Evolutionary conservation across 2,797 vertebrate species (phyloP).

Genomic region (Cuniculus paca): DNA sequence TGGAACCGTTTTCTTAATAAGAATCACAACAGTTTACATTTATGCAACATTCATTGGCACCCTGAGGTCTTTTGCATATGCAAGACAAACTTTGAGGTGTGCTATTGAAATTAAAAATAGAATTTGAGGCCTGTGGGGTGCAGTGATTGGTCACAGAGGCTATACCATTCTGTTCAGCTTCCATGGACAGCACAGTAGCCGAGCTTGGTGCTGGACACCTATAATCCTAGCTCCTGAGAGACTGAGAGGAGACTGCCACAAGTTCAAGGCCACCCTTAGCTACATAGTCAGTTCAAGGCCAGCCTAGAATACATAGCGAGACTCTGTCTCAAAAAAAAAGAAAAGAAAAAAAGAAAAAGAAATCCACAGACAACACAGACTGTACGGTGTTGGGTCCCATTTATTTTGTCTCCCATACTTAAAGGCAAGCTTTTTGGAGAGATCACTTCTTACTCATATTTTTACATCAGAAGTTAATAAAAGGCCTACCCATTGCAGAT

Average conservation of each 20-base stretch:
- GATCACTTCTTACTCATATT: not conserved
- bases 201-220: not conserved
- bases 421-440: not conserved
- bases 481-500: not conserved
- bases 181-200: not conserved
- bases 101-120: not conserved
- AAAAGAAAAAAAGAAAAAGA: not conserved
- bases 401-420: not conserved
- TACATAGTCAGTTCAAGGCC: not conserved
- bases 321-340: not conserved
- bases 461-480: slow-evolving; percentile 3
- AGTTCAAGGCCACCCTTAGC: not conserved
- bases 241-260: not conserved
- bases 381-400: not conserved
- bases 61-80: not conserved
- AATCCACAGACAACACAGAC: not conserved
- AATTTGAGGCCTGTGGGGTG: not conserved
- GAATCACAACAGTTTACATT: not conserved
- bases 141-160: not conserved
- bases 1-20: slow-evolving; percentile 13
- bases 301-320: not conserved
- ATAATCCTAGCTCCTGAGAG: not conserved
- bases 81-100: not conserved
- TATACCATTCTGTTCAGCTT: no score
- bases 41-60: not conserved